Evolutionary conservation across 2,797 vertebrate genomes (phyloP), one percentile per base, ranked within the genome.

Genomic region (Muraenolepis orangiensis): DNA sequence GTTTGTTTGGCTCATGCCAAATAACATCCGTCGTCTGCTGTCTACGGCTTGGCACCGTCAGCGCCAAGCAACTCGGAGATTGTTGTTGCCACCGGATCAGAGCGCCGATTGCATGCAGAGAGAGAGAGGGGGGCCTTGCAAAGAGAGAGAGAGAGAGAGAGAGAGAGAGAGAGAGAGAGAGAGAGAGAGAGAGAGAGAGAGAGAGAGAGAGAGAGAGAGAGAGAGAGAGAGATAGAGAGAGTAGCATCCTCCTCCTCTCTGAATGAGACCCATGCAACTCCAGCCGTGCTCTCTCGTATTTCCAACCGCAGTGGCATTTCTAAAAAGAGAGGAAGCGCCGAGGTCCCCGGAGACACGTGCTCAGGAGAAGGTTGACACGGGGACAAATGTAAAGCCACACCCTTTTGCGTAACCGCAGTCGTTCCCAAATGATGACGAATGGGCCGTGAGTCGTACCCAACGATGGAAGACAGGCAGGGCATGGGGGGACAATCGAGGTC

Each of bases 41-140:
- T 86, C 81, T 79, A 73, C 75, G 78, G 80, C 79, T 72, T 84
- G 64, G 42, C 73, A 74, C 78, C 77, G 87, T 85, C 87, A 82
- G 78, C 74, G 46, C 73, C 40, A 6, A n/a, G 72, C 71, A 80
- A 85, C 72, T 23, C 51, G 18, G 46, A 51, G 46, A 78, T 78
- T 74, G 73, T 76, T 38, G 71, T 77, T 81, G 69, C 83, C 80
- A 83, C 79, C 78, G 79, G 81, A 87, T 83, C 77, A 82, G 80
- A 77, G 20, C 18, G 4, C 76, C 31, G 80, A 23, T 61, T 26
- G n/a, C 78, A 68, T 26, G 2, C 73, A 71, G 82, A 73, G 78
- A 81, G 84, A 76, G 79, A 81, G 71, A 81, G n/a, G n/a, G n/a
- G n/a, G n/a, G n/a, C 51, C 78, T 70, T 26, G 2, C 73, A 71